A percentile compares a stretch with the other conserved stretches of the same genome.
Evolutionary conservation across 2,888 invertebrate genomes (phyloP).

Genomic region (Sepioteuthis lessoniana): DNA sequence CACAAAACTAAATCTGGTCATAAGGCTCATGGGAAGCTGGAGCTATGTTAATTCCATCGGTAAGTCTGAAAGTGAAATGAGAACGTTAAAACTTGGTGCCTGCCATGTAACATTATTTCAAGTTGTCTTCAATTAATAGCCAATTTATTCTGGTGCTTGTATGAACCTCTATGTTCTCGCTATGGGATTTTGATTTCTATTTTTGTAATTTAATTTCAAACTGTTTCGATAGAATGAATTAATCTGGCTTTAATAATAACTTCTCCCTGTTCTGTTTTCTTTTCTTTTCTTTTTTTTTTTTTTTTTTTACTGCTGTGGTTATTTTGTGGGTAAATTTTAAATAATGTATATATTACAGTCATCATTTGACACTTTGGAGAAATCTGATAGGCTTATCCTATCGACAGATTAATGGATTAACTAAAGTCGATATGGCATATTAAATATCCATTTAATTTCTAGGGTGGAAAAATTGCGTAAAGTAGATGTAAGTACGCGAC

Average conservation of each 20-base stretch:
- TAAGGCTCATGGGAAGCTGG: too few species aligned
- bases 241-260: neutral
- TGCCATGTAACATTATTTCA: too few species aligned
- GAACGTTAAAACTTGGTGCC: too few species aligned
- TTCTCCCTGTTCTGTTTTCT: neutral
- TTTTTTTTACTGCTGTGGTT: neutral
- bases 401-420: neutral
- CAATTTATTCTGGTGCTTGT: too few species aligned
- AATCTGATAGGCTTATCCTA: neutral
- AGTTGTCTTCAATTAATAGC: too few species aligned
- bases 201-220: neutral
- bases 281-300: neutral
- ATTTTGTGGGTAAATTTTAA: neutral
- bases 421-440: neutral
- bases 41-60: too few species aligned
- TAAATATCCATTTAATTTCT: neutral
- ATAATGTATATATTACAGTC: neutral
- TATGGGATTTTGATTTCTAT: neutral
- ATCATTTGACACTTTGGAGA: neutral
- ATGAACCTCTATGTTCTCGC: too few species aligned
- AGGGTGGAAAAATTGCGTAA: neutral
- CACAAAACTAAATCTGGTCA: too few species aligned
- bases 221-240: neutral
- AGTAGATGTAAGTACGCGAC: neutral
- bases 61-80: too few species aligned